Conservation (phyloP, 23 tunicate genomes). For the Trididemnum clinides region DNA sequence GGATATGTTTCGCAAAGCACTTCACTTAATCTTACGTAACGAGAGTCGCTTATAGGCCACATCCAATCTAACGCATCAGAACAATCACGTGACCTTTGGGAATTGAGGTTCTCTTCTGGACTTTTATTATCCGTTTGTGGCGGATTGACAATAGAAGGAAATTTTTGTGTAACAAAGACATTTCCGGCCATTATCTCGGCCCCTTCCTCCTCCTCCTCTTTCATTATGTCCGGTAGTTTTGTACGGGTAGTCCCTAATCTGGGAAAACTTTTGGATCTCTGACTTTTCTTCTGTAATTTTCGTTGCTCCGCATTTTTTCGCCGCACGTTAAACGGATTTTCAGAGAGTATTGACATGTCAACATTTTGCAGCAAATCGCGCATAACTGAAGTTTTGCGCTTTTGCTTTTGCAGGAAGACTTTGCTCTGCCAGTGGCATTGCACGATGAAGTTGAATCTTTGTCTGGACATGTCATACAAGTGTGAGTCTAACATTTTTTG, state of each 20-base stretch:
- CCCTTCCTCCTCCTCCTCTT: background rate
- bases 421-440: constrained; percentile 86
- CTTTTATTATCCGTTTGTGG: background rate
- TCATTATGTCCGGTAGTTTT: background rate
- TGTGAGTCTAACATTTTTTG: constrained; percentile 84
- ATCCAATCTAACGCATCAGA: background rate
- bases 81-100: background rate
- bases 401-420: constrained; percentile 78
- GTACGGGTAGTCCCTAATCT: background rate
- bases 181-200: background rate
- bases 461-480: constrained; percentile 83
- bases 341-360: constrained; percentile 43
- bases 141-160: background rate
- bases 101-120: background rate
- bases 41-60: constrained; percentile 67
- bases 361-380: constrained; percentile 73
- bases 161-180: constrained; percentile 60
- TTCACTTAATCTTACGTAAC: constrained; percentile 51
- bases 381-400: constrained; percentile 74
- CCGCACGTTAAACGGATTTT: constrained; percentile 12
- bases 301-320: background rate
- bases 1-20: constrained; percentile 60
- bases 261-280: background rate
- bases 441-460: constrained; percentile 77
- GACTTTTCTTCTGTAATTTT: background rate